Percentiles rank a stretch among this genome's conserved stretches.
These are phyloP conservation scores for Synanthedon tipuliformis DNA, from an alignment of 2,888 invertebrate genomes.

Conservation along the genomic window DNA sequence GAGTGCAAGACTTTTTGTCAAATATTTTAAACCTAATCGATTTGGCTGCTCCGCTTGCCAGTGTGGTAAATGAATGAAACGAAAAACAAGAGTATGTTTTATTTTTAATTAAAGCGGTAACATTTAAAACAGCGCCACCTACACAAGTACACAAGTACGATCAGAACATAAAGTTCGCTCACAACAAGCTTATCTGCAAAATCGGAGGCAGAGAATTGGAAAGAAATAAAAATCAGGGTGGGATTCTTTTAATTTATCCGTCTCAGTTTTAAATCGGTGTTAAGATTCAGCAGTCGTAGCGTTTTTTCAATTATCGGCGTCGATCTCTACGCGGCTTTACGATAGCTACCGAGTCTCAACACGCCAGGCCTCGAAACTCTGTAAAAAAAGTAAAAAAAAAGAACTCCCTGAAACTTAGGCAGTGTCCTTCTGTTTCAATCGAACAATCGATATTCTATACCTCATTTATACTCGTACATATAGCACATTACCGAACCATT, in stretches of 20 bases:
- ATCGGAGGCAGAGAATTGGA: slow-evolving; percentile 44
- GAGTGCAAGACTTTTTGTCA: too few relatives aligned
- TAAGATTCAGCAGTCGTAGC: slow-evolving; percentile 59
- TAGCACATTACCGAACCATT: too few relatives aligned
- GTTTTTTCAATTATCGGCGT: slow-evolving; percentile 59
- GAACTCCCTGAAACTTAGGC: not conserved
- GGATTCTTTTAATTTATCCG: slow-evolving; percentile 65
- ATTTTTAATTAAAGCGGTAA: slow-evolving; percentile 39
- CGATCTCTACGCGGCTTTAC: slow-evolving; percentile 52
- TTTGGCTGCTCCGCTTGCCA: not conserved
- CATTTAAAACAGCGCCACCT: slow-evolving; percentile 33
- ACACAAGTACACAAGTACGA: slow-evolving; percentile 40
- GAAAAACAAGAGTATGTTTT: slow-evolving; percentile 14
- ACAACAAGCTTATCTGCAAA: slow-evolving; percentile 49
- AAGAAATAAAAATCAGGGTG: slow-evolving; percentile 47
- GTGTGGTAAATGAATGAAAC: not conserved
- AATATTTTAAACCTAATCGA: too few relatives aligned
- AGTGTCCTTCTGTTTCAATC: not conserved
- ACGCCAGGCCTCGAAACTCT: slow-evolving; percentile 23
- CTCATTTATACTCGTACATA: too few relatives aligned
- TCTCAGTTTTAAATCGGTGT: slow-evolving; percentile 64
- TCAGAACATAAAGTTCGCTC: slow-evolving; percentile 54
- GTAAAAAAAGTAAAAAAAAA: not conserved
- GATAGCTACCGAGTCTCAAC: slow-evolving; percentile 50
- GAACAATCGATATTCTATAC: not conserved